Evolutionary conservation across 2,888 invertebrate genomes (phyloP).

Genomic region (Heliconius cydno): DNA sequence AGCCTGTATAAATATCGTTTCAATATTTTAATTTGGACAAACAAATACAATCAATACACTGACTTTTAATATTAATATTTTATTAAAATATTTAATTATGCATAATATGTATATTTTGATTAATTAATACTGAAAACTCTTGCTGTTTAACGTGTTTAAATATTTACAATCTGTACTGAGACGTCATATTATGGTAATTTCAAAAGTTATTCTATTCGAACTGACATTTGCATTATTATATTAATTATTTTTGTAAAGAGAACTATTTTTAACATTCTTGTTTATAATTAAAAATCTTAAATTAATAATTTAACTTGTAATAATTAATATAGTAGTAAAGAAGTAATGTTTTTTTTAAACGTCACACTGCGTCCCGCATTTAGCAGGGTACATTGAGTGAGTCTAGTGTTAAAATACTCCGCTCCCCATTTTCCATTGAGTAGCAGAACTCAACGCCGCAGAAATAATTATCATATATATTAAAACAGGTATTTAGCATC

Average conservation of each 20-base stretch:
- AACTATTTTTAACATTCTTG: not conserved
- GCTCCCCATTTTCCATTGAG: no score
- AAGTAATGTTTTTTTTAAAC: no score
- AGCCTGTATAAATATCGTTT: not conserved
- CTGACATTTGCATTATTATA: not conserved
- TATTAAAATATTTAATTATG: not conserved
- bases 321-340: no score
- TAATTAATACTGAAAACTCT: slow-evolving; percentile 15
- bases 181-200: not conserved
- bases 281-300: not conserved
- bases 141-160: slow-evolving; percentile 3
- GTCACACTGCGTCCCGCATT: no score
- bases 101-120: slow-evolving; percentile 8
- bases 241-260: not conserved
- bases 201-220: not conserved
- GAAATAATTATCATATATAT: no score
- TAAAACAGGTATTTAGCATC: not conserved
- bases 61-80: not conserved
- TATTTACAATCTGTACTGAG: slow-evolving; percentile 9
- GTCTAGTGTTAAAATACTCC: no score
- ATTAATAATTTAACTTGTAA: not conserved
- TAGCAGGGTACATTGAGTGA: no score
- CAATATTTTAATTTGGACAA: not conserved
- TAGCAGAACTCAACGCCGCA: no score
- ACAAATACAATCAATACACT: not conserved